Conservation (phyloP, 2,888 invertebrate genomes). For the Lepetodrilus schrolli region DNA sequence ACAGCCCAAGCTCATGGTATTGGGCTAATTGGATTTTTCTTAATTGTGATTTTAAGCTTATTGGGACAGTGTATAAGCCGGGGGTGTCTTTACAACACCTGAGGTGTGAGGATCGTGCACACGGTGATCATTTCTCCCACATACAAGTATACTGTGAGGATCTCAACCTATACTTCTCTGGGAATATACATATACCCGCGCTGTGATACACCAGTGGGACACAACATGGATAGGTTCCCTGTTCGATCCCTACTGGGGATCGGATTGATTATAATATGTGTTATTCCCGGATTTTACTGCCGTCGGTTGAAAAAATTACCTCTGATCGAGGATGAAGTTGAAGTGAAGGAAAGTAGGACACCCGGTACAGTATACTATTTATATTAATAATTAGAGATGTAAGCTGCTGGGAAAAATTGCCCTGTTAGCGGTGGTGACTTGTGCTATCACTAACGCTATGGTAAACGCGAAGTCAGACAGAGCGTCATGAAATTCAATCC, state of each 20-base stretch:
- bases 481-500: background rate
- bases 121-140: background rate
- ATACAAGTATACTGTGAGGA: background rate
- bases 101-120: background rate
- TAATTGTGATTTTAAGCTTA: conserved; percentile 27
- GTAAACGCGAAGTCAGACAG: too few species aligned
- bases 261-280: background rate
- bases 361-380: too few species aligned
- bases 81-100: background rate
- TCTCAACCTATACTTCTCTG: background rate
- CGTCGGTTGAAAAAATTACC: background rate
- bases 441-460: too few species aligned
- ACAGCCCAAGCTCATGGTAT: background rate
- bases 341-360: conserved; percentile 13
- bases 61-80: conserved; percentile 9
- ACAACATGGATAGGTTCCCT: background rate
- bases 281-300: background rate
- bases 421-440: too few species aligned
- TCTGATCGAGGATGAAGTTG: conserved; percentile 7
- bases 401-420: too few species aligned
- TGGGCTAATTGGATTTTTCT: conserved; percentile 3
- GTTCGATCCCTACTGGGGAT: background rate
- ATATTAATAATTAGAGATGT: too few species aligned
- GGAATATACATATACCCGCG: background rate
- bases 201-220: background rate